Percentiles rank a stretch among this genome's conserved stretches.
These are phyloP conservation scores for Apodemia duryi DNA, from an alignment of 2,888 invertebrate genomes.

Conservation along the genomic window DNA sequence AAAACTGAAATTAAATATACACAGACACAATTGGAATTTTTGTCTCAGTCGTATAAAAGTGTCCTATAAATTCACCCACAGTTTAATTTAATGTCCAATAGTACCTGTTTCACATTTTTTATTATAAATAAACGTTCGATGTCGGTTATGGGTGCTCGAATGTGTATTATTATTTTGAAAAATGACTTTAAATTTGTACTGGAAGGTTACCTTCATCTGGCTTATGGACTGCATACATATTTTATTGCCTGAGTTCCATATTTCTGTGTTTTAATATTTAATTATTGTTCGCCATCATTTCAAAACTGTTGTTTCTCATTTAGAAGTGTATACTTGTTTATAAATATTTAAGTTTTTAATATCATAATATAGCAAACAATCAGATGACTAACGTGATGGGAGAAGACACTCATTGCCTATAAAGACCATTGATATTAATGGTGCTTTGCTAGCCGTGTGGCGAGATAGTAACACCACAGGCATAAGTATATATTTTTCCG, in stretches of 20 bases:
- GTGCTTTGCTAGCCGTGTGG: no score
- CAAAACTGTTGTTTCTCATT: no score
- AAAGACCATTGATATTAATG: no score
- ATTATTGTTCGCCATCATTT: not conserved
- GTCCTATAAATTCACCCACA: conserved; percentile 79
- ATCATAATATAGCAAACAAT: no score
- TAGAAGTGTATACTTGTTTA: no score
- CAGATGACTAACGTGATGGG: no score
- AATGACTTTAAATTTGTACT: conserved; percentile 70
- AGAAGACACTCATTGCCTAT: no score
- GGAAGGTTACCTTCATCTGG: conserved; percentile 37
- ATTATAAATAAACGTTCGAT: conserved; percentile 69
- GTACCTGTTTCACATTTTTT: conserved; percentile 74
- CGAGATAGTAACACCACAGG: no score
- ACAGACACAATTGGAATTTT: conserved; percentile 78
- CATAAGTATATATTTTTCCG: no score
- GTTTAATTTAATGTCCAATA: conserved; percentile 79
- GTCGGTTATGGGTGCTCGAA: conserved; percentile 69
- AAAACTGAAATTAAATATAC: conserved; percentile 79
- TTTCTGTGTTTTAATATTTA: conserved; percentile 16
- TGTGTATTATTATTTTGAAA: conserved; percentile 74
- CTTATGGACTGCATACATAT: conserved; percentile 22
- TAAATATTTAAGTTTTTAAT: no score
- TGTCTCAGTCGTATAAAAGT: conserved; percentile 78
- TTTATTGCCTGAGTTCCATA: conserved; percentile 7